These are phyloP conservation scores for Paratrypauchen microcephalus DNA, from an alignment of 2,797 vertebrate species.

Conservation along the genomic window DNA sequence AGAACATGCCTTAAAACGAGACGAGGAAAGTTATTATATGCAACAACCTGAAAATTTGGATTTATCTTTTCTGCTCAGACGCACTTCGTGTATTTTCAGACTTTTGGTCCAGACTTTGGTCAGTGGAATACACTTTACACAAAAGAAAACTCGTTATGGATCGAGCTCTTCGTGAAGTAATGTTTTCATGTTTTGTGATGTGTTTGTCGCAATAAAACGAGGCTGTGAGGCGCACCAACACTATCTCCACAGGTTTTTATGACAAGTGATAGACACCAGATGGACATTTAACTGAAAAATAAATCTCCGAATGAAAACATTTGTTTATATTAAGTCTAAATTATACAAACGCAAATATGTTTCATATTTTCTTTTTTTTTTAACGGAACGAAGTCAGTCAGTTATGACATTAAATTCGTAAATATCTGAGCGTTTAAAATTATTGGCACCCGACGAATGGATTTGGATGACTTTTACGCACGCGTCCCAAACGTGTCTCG, in stretches of 20 bases:
- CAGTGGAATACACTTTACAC: conserved; percentile 36
- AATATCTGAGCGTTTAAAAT: conserved; percentile 3
- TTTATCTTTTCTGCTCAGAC: conserved; percentile 51
- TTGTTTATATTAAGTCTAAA: neutral
- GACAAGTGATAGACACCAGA: conserved; percentile 48
- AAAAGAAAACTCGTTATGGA: conserved; percentile 63
- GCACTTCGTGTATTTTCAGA: conserved; percentile 58
- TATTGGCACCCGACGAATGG: conserved; percentile 1
- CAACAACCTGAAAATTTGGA: conserved; percentile 62
- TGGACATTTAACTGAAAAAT: conserved; percentile 22
- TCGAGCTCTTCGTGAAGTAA: conserved; percentile 70
- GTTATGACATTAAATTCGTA: neutral
- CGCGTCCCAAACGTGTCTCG: neutral
- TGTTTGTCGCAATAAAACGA: conserved; percentile 63
- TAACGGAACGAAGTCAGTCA: neutral
- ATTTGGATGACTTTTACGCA: conserved; percentile 1
- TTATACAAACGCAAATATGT: neutral
- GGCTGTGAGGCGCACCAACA: conserved; percentile 46
- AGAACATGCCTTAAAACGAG: conserved; percentile 66
- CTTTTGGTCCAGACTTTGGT: conserved; percentile 48
- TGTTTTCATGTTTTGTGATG: conserved; percentile 70
- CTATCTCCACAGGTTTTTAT: conserved; percentile 55
- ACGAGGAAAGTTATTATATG: conserved; percentile 49
- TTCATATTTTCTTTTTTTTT: neutral
- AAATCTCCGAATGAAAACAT: conserved; percentile 9